A percentile compares a stretch with the other conserved stretches of the same genome.
These are phyloP conservation scores for Cheilosia vulpina DNA, from an alignment of 2,888 invertebrate genomes.

Conservation along the genomic window DNA sequence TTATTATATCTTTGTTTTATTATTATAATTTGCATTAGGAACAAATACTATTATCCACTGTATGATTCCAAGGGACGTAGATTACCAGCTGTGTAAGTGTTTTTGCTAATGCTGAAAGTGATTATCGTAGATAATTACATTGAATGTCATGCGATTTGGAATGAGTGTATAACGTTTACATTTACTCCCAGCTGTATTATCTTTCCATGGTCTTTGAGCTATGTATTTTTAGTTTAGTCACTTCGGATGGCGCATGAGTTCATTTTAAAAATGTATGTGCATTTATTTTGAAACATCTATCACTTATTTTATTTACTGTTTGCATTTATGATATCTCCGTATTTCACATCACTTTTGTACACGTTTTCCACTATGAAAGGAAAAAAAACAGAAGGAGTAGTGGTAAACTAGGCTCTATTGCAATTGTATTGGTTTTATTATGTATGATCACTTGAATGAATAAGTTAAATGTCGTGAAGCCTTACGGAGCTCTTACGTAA, in stretches of 20 bases:
- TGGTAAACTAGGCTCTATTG: too few species aligned
- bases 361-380: too few species aligned
- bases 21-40: constrained; percentile 79
- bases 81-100: constrained; percentile 83
- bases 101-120: constrained; percentile 59
- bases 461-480: too few species aligned
- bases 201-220: constrained; percentile 23
- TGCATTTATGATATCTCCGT: not conserved
- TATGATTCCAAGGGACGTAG: constrained; percentile 83
- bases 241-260: constrained; percentile 35
- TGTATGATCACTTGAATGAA: too few species aligned
- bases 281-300: not conserved
- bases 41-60: constrained; percentile 82
- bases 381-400: too few species aligned
- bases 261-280: not conserved
- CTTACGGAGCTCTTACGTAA: too few species aligned
- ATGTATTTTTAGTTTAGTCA: constrained; percentile 19
- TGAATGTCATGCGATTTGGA: constrained; percentile 64
- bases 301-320: not conserved
- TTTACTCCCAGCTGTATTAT: constrained; percentile 23
- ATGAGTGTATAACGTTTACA: constrained; percentile 44
- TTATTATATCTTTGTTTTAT: constrained; percentile 68
- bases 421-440: too few species aligned
- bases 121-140: constrained; percentile 53
- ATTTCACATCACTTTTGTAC: too few species aligned